These are phyloP conservation scores for Hetaerina americana DNA, from an alignment of 1,140 invertebrate species.

Conservation along the genomic window DNA sequence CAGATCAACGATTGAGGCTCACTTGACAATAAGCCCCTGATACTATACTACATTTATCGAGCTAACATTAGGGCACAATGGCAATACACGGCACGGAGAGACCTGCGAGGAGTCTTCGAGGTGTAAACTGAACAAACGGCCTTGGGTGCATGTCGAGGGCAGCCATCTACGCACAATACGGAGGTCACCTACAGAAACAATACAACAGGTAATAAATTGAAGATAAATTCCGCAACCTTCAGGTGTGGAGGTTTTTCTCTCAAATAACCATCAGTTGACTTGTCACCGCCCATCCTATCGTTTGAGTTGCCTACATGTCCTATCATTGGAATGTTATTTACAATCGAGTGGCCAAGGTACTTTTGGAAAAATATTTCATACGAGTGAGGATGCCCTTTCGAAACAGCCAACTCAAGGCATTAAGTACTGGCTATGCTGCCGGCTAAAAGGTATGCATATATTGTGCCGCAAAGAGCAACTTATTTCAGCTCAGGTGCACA, in stretches of 20 bases:
- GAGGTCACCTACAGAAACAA: background rate
- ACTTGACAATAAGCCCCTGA: background rate
- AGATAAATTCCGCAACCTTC: background rate
- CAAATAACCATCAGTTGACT: no score
- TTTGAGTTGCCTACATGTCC: no score
- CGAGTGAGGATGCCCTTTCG: no score
- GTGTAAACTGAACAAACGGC: background rate
- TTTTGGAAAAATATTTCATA: background rate
- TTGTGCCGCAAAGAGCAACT: background rate
- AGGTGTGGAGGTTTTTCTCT: background rate
- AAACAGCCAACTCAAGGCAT: no score
- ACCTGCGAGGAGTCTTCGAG: background rate
- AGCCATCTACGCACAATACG: background rate
- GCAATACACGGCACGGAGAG: background rate
- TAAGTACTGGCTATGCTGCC: background rate
- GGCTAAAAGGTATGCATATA: background rate
- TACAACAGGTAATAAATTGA: background rate
- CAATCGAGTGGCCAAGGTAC: background rate
- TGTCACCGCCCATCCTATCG: no score
- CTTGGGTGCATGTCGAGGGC: background rate
- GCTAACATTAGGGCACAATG: background rate
- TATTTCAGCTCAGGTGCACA: no score
- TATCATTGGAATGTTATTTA: no score
- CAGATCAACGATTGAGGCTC: background rate
- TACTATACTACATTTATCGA: background rate